Evolutionary conservation across 1,140 invertebrate genomes (phyloP).

Genomic region (Pachyrhynchus sulphureomaculatus): DNA sequence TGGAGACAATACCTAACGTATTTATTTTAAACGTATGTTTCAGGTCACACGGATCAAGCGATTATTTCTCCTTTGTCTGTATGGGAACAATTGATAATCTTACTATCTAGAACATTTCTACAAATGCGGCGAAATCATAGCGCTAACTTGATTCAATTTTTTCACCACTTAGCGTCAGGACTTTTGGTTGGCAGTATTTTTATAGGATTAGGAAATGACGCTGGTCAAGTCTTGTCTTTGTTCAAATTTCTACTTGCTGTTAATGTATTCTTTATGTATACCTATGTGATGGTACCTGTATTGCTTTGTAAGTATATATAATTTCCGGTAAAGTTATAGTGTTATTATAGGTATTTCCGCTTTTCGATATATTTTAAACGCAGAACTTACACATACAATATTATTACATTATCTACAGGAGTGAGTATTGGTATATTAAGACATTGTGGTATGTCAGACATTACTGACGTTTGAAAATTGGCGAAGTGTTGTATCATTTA

Average conservation of each 20-base stretch:
- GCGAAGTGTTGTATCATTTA: too few relatives aligned
- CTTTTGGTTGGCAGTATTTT: slow-evolving; percentile 59
- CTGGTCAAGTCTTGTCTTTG: slow-evolving; percentile 55
- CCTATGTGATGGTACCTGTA: slow-evolving; percentile 61
- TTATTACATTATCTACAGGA: too few relatives aligned
- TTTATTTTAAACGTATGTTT: too few relatives aligned
- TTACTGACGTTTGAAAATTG: too few relatives aligned
- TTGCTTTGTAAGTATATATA: slow-evolving; percentile 61
- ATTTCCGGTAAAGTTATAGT: too few relatives aligned
- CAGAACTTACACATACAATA: neutral
- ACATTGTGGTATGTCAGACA: too few relatives aligned
- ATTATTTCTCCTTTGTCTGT: slow-evolving; percentile 58
- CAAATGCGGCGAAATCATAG: slow-evolving; percentile 58
- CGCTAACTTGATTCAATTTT: slow-evolving; percentile 57
- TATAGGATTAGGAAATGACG: slow-evolving; percentile 58
- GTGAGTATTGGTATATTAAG: too few relatives aligned
- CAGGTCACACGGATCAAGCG: slow-evolving; percentile 31
- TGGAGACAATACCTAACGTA: too few relatives aligned
- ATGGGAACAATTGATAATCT: slow-evolving; percentile 56
- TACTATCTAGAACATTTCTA: slow-evolving; percentile 56
- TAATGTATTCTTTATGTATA: slow-evolving; percentile 64
- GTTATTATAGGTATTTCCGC: too few relatives aligned
- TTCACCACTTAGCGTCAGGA: slow-evolving; percentile 58
- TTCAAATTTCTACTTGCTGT: slow-evolving; percentile 61
- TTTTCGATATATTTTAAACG: neutral